Evolutionary conservation across 2,888 invertebrate species (phyloP), one percentile per base, ranked within the genome.

Genomic region (Erebia epiphron): DNA sequence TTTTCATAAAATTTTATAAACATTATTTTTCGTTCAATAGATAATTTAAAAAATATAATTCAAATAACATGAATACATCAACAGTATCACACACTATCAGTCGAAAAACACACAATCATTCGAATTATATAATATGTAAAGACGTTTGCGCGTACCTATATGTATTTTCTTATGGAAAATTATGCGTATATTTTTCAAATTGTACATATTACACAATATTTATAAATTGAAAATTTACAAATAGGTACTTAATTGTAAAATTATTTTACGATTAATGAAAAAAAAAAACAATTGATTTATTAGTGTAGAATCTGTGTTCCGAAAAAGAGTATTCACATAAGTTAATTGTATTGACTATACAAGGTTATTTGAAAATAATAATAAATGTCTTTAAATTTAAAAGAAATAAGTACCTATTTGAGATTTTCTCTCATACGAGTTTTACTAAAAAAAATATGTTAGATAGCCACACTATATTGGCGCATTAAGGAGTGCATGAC

Each of bases 151-250:
- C 14, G n/a, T 8, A 54, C 54, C 10, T 18, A 54, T 14, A 35
- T 35, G 35, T 35, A 54, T 54, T 54, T 54, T 54, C 10, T 54
- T 52, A n/a, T n/a, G 10, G 54, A 54, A 54, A 54, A 18, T 54
- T 54, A 18, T 54, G 10, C 54, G 18, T 54, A 9, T 11, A 16
- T 7, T 1, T 50, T 50, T 18, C 10, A 54, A 18, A 54, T 54
- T 16, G 10, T 54, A 54, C 18, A 18, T 52, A 54, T 1, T 52
- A 52, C 16, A 52, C 16, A 52, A 52, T 18, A 54, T 54, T 16
- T 16, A 52, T 52, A 52, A 52, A 52, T 52, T 52, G 9, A 52
- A 16, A 52, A 52, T 2, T 52, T 52, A 52, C 52, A 16, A 52
- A 52, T 16, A n/a, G n/a, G n/a, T n/a, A n/a, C n/a, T n/a, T n/a